Conservation (phyloP, 1,140 invertebrate genomes). For the Hylaeus volcanicus region DNA sequence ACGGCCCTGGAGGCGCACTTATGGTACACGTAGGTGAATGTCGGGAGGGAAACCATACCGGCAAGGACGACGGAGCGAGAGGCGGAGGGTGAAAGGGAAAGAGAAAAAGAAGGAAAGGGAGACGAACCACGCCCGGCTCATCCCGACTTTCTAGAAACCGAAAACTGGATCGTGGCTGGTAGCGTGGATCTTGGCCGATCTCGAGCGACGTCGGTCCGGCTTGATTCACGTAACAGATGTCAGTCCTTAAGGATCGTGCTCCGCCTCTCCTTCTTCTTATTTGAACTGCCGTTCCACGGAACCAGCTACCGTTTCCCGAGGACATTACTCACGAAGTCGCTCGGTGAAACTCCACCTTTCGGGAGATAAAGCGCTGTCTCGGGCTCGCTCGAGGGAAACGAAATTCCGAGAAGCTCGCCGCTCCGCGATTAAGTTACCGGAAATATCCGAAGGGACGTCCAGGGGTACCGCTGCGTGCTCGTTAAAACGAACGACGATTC, state of each 20-base stretch:
- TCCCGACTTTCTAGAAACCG: conserved; percentile 77
- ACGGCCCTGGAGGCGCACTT: conserved; percentile 59
- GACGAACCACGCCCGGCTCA: conserved; percentile 68
- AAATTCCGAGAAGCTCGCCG: conserved; percentile 25
- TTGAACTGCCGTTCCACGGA: conserved; percentile 47
- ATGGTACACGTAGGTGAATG: conserved; percentile 69
- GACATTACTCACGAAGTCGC: conserved; percentile 54
- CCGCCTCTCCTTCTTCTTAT: conserved; percentile 50
- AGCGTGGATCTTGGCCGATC: conserved; percentile 57
- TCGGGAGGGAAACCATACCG: conserved; percentile 74
- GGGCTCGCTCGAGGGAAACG: conserved; percentile 19
- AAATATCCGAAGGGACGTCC: background rate
- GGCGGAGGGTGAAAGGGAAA: conserved; percentile 38
- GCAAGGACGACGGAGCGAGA: conserved; percentile 69
- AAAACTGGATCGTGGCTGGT: conserved; percentile 73
- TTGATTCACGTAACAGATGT: conserved; percentile 66
- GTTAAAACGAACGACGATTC: conserved; percentile 3
- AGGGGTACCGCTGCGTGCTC: background rate
- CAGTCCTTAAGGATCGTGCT: conserved; percentile 48
- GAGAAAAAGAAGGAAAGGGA: conserved; percentile 17
- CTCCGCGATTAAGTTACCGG: conserved; percentile 18
- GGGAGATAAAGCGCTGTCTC: conserved; percentile 26
- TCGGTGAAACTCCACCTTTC: conserved; percentile 56
- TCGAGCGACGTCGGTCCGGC: conserved; percentile 47
- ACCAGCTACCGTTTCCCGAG: conserved; percentile 55